Base-by-base conservation (phyloP, 2,888 invertebrate genomes). In the Cecidostiba fungosa region DNA sequence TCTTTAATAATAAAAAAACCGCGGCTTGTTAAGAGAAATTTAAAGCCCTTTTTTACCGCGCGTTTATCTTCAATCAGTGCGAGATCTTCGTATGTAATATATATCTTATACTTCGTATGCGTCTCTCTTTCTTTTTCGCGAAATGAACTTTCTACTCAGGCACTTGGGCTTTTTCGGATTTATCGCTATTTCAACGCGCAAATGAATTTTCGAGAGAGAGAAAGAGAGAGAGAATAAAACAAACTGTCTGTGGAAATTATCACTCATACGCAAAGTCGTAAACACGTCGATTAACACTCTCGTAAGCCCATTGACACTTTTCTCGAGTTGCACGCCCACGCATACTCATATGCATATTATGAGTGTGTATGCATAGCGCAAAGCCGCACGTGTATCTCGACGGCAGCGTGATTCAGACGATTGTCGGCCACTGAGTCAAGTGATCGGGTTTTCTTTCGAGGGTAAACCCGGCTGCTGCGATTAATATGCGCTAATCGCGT, bases 221-320 rank as follows among this genome's bases (percentile, higher is more conserved):
- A n/a, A n/a, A n/a, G n/a, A n/a, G n/a, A n/a, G n/a, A n/a, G 1
- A 12, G 12, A 43, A 43, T 43, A 43, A 43, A 43, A 43, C 43
- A 10, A 43, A 12, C 43, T 43, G 43, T 43, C 43, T 0, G 3
- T 10, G 43, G 43, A 43, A 43, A 43, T 43, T 12, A 54, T n/a
- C 4, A 54, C 19, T 19, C 1, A n/a, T 16, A n/a, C 16, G 16
- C 4, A 16, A 32, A 39, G 23, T 54, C 62, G 43, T 32, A 23
- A 32, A 36, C 47, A 39, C 32, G 10, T 32, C 73, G 81, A 81
- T 81, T 62, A 62, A 74, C 79, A 43, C 69, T 54, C 26, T 81
- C 23, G 59, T 73, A 85, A 82, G 3, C 77, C 72, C 70, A 82
- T 73, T 81, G 85, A 73, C 76, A 72, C 81, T 81, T 81, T 85